Evolutionary conservation across 2,113 vertebrate species (phyloP).

Genomic region (Prochilodus magdalenae): DNA sequence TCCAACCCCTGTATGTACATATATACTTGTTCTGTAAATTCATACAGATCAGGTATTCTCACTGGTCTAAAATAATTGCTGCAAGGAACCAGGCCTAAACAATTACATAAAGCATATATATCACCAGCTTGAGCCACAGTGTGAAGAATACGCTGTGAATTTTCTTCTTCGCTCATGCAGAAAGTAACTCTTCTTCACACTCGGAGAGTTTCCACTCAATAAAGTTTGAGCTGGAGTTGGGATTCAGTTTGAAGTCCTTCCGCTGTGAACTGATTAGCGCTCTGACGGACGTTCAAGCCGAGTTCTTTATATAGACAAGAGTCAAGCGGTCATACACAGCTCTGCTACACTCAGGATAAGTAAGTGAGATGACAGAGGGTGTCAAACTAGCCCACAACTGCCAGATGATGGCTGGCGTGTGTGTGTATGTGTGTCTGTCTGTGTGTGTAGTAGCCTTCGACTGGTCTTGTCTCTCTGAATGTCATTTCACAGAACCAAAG

Average conservation of each 20-base stretch:
- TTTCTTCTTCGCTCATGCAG: not conserved
- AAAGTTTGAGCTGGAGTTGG: slow-evolving; percentile 40
- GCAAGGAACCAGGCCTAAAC: not conserved
- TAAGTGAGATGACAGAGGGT: slow-evolving; percentile 38
- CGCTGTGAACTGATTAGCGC: not conserved
- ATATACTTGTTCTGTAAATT: not conserved
- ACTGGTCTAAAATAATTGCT: not conserved
- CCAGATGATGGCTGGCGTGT: slow-evolving; percentile 28
- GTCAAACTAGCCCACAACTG: slow-evolving; percentile 41
- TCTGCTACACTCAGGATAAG: slow-evolving; percentile 26
- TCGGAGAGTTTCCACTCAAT: slow-evolving; percentile 8
- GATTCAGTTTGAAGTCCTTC: slow-evolving; percentile 31
- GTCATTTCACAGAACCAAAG: slow-evolving; percentile 41
- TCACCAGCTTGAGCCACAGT: not conserved
- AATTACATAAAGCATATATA: not conserved
- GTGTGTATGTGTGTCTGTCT: too few relatives aligned
- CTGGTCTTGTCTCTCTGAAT: slow-evolving; percentile 18
- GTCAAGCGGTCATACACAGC: slow-evolving; percentile 26
- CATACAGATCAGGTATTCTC: not conserved
- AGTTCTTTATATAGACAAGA: slow-evolving; percentile 39
- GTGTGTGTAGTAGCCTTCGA: slow-evolving; percentile 9
- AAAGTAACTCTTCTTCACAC: not conserved
- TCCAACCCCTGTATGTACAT: too few relatives aligned
- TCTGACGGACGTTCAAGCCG: slow-evolving; percentile 22
- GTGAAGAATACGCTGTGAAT: not conserved